Evolutionary conservation across 53 echinoderm and acorn worm species (phyloP), one percentile per base, ranked within the genome.

Genomic region (Henricia sp.): DNA sequence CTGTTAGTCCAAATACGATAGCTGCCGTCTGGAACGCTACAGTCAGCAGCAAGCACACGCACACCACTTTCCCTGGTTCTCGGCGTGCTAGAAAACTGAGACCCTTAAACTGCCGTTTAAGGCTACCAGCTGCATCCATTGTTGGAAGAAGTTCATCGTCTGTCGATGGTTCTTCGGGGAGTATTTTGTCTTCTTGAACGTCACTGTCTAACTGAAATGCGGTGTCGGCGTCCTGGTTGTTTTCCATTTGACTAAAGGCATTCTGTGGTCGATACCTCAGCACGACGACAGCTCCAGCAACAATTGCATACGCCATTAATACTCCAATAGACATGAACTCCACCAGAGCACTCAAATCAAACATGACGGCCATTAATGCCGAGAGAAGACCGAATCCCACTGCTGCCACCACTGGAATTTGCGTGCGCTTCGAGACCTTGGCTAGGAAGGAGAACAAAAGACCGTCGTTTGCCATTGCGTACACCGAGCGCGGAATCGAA

Each of bases 401-500:
- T 6, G 85, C 80, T 19, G 94, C 94, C 16, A 68, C 21, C 14
- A 94, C 65, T 10, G 94, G 94, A 26, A 91, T 88, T 43, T 86
- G 80, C 0, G 91, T 88, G n/a, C 88, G 55, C 27, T 70, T 28
- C 26, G 86, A 82, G 0, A 94, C 82, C 26, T 42, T 84, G 1
- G 94, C 84, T 1, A 94, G 66, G 4, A 52, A 57, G 16, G 44
- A 32, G 54, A 91, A 94, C 26, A 94, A 30, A 26, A 94, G 86
- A 14, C 94, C 94, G 21, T 94, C 94, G 53, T 71, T 76, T 11
- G 94, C 91, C 86, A 94, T 91, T 0, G 94, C 94, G 38, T 91
- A 94, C 2, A 94, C 40, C 1, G 85, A 88, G 30, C 94, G 85
- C 19, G 94, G 88, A 19, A 94, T 35, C 35, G 82, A 88, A 50